phyloP scores from a whole-genome alignment of 2,797 vertebrate genomes.

The Tympanoctomys barrerae region DNA sequence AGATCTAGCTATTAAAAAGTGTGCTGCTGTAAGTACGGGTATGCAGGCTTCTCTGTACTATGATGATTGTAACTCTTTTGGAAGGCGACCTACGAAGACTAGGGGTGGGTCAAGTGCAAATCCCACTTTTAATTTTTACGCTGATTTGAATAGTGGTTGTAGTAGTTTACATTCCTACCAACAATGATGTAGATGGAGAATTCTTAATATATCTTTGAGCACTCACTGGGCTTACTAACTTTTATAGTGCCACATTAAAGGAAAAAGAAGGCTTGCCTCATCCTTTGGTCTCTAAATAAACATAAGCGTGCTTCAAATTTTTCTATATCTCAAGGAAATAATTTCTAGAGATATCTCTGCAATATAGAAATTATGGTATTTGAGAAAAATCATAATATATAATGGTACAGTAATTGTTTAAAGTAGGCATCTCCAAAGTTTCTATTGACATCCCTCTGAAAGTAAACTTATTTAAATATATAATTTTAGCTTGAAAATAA shows the following conservation, averaged over 20 bases:
- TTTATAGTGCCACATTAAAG: not conserved
- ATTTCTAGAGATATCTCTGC: not conserved
- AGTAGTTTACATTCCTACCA: not conserved
- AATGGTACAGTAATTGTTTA: not conserved
- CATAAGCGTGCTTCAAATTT: not conserved
- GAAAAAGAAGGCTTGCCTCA: not conserved
- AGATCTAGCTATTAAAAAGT: not conserved
- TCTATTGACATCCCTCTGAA: not conserved
- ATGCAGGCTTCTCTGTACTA: not conserved
- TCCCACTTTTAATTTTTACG: not conserved
- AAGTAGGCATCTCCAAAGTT: not conserved
- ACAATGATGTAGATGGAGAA: not conserved
- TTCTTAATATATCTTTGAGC: not conserved
- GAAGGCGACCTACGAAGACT: not conserved
- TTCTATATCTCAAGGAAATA: conserved; percentile 23
- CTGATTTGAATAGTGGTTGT: not conserved
- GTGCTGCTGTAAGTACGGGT: not conserved
- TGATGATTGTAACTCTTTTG: not conserved
- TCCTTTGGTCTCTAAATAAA: not conserved
- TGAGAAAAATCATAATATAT: not conserved
- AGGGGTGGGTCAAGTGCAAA: not conserved
- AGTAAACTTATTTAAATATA: conserved; percentile 15
- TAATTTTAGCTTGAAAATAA: not conserved
- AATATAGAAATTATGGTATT: not conserved
- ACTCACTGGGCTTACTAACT: not conserved